These are phyloP conservation scores for Peromyscus leucopus DNA, from an alignment of 2,113 vertebrate species.

Conservation along the genomic window DNA sequence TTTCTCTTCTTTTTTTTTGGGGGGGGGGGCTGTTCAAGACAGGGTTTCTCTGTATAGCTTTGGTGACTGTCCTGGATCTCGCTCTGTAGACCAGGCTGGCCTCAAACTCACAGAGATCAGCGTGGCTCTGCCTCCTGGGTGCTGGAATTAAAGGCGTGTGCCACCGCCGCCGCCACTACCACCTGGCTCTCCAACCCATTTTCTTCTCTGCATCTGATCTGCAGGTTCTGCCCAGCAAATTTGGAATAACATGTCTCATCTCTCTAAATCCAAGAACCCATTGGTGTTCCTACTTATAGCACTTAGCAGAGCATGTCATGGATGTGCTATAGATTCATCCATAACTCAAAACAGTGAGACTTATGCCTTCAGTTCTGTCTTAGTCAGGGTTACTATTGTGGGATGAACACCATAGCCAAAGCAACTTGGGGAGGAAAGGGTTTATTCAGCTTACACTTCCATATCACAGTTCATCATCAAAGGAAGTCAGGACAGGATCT, in stretches of 20 bases:
- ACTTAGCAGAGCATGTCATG: neutral
- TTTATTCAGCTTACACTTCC: neutral
- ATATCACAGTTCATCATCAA: neutral
- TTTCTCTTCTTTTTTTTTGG: neutral
- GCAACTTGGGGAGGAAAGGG: neutral
- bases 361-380: neutral
- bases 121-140: too few relatives aligned
- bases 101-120: too few relatives aligned
- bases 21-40: too few relatives aligned
- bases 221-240: neutral
- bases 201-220: neutral
- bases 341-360: neutral
- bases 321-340: neutral
- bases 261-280: neutral
- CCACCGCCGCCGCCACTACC: too few relatives aligned
- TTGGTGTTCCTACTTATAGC: neutral
- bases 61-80: too few relatives aligned
- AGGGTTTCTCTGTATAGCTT: too few relatives aligned
- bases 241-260: neutral
- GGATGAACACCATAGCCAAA: neutral
- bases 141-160: too few relatives aligned
- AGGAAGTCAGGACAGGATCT: neutral
- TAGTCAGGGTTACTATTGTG: neutral
- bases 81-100: too few relatives aligned
- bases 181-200: neutral